Percentiles rank a stretch among this genome's conserved stretches.
phyloP scores from a whole-genome alignment of 2,797 vertebrate species.

The Tadarida brasiliensis region DNA sequence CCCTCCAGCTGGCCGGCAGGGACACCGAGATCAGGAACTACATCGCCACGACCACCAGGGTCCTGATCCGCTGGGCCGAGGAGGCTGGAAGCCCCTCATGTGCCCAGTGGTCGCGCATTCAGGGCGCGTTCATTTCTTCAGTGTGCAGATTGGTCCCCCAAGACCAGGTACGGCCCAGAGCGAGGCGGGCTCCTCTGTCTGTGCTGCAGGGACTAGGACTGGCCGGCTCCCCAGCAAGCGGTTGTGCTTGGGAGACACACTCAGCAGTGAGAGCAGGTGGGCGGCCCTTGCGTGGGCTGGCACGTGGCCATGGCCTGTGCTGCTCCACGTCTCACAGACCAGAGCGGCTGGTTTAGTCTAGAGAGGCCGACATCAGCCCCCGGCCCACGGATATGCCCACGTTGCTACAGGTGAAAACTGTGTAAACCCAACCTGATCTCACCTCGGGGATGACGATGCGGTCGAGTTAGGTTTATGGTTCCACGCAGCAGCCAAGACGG shows the following conservation, averaged over 20 bases:
- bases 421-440: neutral
- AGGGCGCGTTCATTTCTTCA: conserved; percentile 86
- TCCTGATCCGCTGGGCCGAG: conserved; percentile 88
- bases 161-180: conserved; percentile 86
- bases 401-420: neutral
- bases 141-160: conserved; percentile 83
- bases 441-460: no score
- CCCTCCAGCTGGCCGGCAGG: conserved; percentile 87
- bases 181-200: fast-evolving
- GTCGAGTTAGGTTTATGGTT: neutral
- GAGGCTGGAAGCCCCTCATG: conserved; percentile 75
- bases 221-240: no score
- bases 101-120: conserved; percentile 82
- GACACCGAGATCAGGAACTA: conserved; percentile 88
- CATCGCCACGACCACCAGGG: conserved; percentile 84
- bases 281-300: no score
- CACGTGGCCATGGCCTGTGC: no score
- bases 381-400: neutral
- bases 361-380: no score
- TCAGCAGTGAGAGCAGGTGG: neutral
- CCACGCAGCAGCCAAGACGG: neutral
- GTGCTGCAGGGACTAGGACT: neutral
- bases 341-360: no score
- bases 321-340: no score
- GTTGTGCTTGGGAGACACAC: neutral